Evolutionary conservation across 2,888 invertebrate species (phyloP).

Genomic region (Hecatera dysodea): DNA sequence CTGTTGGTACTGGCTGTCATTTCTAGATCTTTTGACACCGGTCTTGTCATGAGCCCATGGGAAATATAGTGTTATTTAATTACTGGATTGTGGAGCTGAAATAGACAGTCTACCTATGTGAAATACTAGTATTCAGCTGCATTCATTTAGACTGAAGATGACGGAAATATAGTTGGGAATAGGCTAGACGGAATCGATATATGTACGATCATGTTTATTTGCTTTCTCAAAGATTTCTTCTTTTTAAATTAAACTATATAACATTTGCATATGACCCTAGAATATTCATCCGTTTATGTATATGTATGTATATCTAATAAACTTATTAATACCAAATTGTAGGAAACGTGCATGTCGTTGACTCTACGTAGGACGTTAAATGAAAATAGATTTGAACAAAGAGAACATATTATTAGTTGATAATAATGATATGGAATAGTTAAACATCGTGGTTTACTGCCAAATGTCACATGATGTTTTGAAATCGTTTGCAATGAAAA

Average conservation of each 20-base stretch:
- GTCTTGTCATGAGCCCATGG: too few relatives aligned
- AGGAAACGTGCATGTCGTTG: background rate
- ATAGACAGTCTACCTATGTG: background rate
- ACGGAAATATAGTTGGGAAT: background rate
- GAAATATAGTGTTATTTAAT: too few relatives aligned
- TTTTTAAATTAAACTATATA: too few relatives aligned
- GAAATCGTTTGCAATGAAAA: background rate
- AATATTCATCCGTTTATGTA: too few relatives aligned
- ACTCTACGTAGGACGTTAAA: background rate
- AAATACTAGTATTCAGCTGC: background rate
- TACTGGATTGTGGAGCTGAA: too few relatives aligned
- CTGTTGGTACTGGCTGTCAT: background rate
- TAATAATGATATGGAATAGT: background rate
- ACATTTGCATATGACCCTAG: too few relatives aligned
- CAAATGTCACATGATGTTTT: background rate
- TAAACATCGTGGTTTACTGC: background rate
- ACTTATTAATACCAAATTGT: conserved; percentile 15
- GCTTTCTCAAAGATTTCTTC: too few relatives aligned
- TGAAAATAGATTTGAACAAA: background rate
- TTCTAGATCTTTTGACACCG: background rate
- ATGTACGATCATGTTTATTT: background rate
- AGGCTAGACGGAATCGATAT: background rate
- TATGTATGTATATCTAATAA: too few relatives aligned
- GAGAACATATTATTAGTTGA: background rate
- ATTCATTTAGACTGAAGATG: background rate